These are phyloP conservation scores for Rhagonycha fulva DNA, from an alignment of 2,888 invertebrate species.

Conservation along the genomic window DNA sequence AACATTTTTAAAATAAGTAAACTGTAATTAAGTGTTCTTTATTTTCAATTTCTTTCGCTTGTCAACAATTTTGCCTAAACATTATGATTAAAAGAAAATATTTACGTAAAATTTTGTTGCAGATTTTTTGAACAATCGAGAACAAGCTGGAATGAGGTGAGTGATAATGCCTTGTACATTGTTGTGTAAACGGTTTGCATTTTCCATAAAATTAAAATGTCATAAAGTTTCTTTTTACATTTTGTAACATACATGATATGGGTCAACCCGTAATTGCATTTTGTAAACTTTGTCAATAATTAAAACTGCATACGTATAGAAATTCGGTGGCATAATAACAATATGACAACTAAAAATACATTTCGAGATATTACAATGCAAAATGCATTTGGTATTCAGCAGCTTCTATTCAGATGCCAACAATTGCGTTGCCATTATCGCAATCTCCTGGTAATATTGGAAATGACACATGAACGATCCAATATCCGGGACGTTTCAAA, in stretches of 20 bases:
- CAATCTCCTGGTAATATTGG: constrained; percentile 46
- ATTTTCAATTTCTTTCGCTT: neutral
- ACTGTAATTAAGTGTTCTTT: neutral
- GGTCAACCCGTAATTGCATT: neutral
- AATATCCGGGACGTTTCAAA: constrained; percentile 47
- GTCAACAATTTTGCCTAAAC: neutral
- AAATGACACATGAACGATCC: constrained; percentile 49
- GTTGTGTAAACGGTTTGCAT: neutral
- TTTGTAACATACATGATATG: neutral
- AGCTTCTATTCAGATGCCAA: constrained; percentile 39
- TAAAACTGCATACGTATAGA: neutral
- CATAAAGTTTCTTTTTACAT: neutral
- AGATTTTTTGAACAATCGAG: neutral
- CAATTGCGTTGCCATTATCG: constrained; percentile 44
- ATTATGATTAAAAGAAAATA: neutral
- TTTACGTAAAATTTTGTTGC: neutral
- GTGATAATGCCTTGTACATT: neutral
- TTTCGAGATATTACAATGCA: constrained; percentile 41
- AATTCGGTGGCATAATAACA: constrained; percentile 35
- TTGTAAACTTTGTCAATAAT: neutral
- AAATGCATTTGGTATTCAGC: constrained; percentile 41
- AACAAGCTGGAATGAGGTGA: neutral
- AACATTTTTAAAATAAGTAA: neutral
- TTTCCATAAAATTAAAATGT: neutral
- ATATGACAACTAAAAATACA: constrained; percentile 38